These are phyloP conservation scores for Oplegnathus fasciatus DNA, from an alignment of 2,113 vertebrate genomes.

Conservation along the genomic window DNA sequence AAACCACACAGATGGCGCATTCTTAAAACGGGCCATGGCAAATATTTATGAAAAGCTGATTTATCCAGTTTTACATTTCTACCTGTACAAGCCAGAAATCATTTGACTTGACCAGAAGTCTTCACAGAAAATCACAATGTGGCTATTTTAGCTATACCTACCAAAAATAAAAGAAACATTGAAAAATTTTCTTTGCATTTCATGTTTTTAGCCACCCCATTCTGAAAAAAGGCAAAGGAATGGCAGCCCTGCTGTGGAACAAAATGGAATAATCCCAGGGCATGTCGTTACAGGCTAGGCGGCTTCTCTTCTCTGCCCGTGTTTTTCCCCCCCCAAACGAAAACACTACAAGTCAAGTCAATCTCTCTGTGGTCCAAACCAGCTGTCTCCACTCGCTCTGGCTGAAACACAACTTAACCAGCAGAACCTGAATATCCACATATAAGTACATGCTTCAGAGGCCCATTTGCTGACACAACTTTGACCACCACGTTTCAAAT, in stretches of 20 bases:
- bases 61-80: background rate
- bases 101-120: background rate
- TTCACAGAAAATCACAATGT: background rate
- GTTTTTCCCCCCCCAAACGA: conserved; percentile 53
- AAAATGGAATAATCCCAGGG: conserved; percentile 76
- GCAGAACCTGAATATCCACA: conserved; percentile 69
- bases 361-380: conserved; percentile 57
- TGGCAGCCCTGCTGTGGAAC: conserved; percentile 65
- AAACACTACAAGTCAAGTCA: conserved; percentile 68
- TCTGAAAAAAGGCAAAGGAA: conserved; percentile 67
- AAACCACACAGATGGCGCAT: conserved; percentile 24
- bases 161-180: background rate
- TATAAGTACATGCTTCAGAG: conserved; percentile 25
- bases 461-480: conserved; percentile 23
- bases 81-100: conserved; percentile 26
- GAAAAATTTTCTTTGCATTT: conserved; percentile 27
- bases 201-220: conserved; percentile 32
- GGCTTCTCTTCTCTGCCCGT: conserved; percentile 56
- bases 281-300: conserved; percentile 79
- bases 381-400: conserved; percentile 54
- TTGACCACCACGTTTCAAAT: conserved; percentile 31
- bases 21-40: conserved; percentile 21
- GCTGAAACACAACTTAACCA: conserved; percentile 43
- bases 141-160: background rate
- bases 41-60: conserved; percentile 21